A percentile compares a stretch with the other conserved stretches of the same genome.
Conservation (phyloP, 2,113 vertebrate genomes). For the Alethe castanea region DNA sequence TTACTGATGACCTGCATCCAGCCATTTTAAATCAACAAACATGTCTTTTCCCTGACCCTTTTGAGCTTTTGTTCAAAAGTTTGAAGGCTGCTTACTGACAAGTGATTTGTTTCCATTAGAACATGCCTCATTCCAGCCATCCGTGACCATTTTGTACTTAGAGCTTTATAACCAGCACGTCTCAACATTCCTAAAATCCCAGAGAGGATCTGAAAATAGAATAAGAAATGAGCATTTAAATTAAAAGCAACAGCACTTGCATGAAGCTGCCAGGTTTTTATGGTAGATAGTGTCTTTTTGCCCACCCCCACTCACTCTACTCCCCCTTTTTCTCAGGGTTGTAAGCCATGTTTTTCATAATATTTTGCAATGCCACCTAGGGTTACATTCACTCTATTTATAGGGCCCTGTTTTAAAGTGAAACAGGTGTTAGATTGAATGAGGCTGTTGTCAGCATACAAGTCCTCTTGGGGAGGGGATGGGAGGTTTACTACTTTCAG, state of each 20-base stretch:
- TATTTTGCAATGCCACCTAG: conserved; percentile 30
- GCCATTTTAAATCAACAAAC: conserved; percentile 35
- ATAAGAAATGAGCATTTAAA: conserved; percentile 75
- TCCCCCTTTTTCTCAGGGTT: conserved; percentile 6
- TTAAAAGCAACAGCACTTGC: conserved; percentile 69
- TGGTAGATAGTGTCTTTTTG: conserved; percentile 52
- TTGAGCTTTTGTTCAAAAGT: conserved; percentile 57
- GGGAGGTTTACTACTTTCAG: not conserved
- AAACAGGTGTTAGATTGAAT: conserved; percentile 49
- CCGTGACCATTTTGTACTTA: conserved; percentile 64
- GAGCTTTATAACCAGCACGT: conserved; percentile 67
- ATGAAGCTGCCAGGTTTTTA: conserved; percentile 61
- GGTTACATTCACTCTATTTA: conserved; percentile 23
- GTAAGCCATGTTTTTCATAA: conserved; percentile 33
- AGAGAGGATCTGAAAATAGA: conserved; percentile 78
- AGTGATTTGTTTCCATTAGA: conserved; percentile 70
- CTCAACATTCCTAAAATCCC: conserved; percentile 77
- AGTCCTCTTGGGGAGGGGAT: not conserved
- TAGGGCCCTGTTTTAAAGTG: conserved; percentile 22
- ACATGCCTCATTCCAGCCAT: conserved; percentile 60
- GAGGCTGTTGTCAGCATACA: not conserved
- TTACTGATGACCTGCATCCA: not conserved
- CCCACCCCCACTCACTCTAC: not conserved
- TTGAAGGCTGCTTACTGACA: conserved; percentile 60
- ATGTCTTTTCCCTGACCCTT: conserved; percentile 47